Evolutionary conservation across 2,797 vertebrate genomes (phyloP), one percentile per base, ranked within the genome.

Genomic region (Pseudomugil tenellus): DNA sequence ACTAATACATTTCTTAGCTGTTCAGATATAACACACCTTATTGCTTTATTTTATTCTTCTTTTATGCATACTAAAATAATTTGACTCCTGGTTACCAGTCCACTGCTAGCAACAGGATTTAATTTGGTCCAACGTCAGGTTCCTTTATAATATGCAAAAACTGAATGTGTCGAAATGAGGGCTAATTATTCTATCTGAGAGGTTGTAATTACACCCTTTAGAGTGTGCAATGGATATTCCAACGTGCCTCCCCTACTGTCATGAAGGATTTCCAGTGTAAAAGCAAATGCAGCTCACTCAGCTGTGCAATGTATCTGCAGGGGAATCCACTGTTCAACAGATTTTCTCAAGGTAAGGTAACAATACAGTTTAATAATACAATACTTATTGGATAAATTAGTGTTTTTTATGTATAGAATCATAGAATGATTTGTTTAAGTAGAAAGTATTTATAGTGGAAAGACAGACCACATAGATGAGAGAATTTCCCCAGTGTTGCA

Each of bases 161-260:
- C 55, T 43, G 71, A 82, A 86, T 72, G 82, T 84, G 85, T 70
- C 83, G 68, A 83, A 90, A 86, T 73, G 84, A 86, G 72, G 77
- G 71, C 84, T 90, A 89, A 90, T 91, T 89, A 89, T 89, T 89
- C 81, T 81, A 89, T 89, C 88, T 86, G 84, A 90, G 86, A 88
- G 81, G 77, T 84, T 89, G 83, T 88, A 90, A 91, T 92, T 90
- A 89, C 88, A 88, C 87, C 83, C 84, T 87, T 89, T 86, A 83
- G 67, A 84, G 79, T 52, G 70, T 80, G 86, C 74, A 74, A 79
- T 79, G 86, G 84, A 82, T 88, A 81, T 86, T 87, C 73, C 79
- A 84, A 68, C 86, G 84, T 76, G 83, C 70, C 80, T 77, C 41
- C 67, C 70, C 73, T 84, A 73, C 69, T 70, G 72, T 54, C 62